phyloP scores from a whole-genome alignment of 1,140 invertebrate genomes.

The Drosophila sulfurigaster region DNA sequence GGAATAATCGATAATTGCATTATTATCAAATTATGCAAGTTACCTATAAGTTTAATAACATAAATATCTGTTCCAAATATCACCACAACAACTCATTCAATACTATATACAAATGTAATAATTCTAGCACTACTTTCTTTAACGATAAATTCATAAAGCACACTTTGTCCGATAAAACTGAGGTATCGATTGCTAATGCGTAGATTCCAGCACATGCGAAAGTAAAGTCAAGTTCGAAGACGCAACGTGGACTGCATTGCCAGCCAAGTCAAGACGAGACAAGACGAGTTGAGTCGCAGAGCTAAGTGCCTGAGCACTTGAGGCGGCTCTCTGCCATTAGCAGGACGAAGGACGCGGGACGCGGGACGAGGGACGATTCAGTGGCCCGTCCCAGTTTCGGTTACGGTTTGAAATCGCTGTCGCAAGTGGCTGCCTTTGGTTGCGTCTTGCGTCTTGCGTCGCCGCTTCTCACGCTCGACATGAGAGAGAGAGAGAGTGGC shows the following conservation, averaged over 20 bases:
- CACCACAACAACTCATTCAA: no score
- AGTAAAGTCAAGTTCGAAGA: neutral
- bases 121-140: no score
- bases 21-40: no score
- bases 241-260: neutral
- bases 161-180: no score
- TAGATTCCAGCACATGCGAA: neutral
- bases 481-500: constrained; percentile 35
- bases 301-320: constrained; percentile 53
- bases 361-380: neutral
- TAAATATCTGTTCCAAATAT: no score
- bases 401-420: neutral
- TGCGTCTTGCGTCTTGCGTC: neutral
- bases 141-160: no score
- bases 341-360: neutral
- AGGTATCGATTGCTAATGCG: neutral
- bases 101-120: no score
- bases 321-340: constrained; percentile 53
- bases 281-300: constrained; percentile 24
- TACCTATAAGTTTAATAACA: no score
- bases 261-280: neutral
- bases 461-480: constrained; percentile 16
- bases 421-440: constrained; percentile 21
- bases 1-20: no score
- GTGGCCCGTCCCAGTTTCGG: constrained; percentile 26